A percentile compares a stretch with the other conserved stretches of the same genome.
Conservation (phyloP, 2,888 invertebrate species). For the Cataglyphis altisquamis region DNA sequence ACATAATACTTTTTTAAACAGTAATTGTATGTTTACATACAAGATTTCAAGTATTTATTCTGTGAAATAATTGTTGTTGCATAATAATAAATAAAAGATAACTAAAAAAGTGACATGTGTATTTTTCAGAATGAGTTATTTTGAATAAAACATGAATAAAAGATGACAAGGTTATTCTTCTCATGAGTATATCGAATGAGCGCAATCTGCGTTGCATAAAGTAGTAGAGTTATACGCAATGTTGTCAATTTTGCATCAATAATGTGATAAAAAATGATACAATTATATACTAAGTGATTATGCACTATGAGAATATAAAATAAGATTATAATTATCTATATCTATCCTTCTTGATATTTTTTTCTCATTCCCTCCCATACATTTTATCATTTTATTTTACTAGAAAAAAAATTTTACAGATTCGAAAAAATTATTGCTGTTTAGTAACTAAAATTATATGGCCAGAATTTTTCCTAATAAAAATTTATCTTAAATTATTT, state of each 20-base stretch:
- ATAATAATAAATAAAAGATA: constrained; percentile 76
- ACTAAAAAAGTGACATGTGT: constrained; percentile 80
- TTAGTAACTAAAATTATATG: too few relatives aligned
- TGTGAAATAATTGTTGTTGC: constrained; percentile 75
- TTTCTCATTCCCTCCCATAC: too few relatives aligned
- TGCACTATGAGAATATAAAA: too few relatives aligned
- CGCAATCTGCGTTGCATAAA: background rate
- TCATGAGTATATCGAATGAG: background rate
- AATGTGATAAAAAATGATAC: too few relatives aligned
- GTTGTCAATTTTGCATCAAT: background rate
- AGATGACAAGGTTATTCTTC: background rate
- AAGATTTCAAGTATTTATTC: constrained; percentile 49
- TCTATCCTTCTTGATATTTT: too few relatives aligned
- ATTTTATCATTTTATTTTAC: too few relatives aligned
- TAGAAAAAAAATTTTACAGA: too few relatives aligned
- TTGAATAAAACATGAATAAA: constrained; percentile 84
- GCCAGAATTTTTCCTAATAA: too few relatives aligned
- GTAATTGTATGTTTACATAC: constrained; percentile 29
- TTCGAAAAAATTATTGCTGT: too few relatives aligned
- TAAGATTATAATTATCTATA: too few relatives aligned
- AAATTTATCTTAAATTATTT: too few relatives aligned
- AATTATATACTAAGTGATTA: too few relatives aligned
- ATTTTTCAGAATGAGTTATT: constrained; percentile 84
- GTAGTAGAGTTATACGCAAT: background rate
- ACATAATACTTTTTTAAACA: constrained; percentile 55